A percentile compares a stretch with the other conserved stretches of the same genome.
phyloP scores from a whole-genome alignment of 2,113 vertebrate species.

The Butastur rufipennis region DNA sequence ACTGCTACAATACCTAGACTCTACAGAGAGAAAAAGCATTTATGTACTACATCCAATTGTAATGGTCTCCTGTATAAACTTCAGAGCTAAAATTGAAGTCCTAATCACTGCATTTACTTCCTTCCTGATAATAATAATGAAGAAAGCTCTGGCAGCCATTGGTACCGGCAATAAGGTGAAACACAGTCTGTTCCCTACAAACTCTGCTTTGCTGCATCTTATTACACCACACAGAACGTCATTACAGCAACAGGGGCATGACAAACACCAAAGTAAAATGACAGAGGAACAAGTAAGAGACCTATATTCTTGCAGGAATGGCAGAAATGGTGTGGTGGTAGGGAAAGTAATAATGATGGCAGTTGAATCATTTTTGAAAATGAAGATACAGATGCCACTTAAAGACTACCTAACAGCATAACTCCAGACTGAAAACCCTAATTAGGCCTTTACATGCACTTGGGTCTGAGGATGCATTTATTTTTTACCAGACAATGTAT shows the following conservation, averaged over 20 bases:
- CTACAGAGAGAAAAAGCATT: background rate
- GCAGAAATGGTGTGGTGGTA: background rate
- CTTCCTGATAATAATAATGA: background rate
- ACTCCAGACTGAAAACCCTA: background rate
- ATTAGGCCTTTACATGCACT: background rate
- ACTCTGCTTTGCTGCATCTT: background rate
- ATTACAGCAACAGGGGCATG: background rate
- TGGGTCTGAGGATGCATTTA: accelerated
- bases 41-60: background rate
- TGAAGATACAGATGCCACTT: background rate
- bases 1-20: background rate
- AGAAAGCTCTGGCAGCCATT: background rate
- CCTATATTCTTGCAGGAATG: background rate
- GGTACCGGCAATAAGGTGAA: background rate
- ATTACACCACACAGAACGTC: background rate
- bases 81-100: background rate
- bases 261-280: background rate
- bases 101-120: background rate
- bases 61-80: background rate
- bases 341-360: background rate
- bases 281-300: background rate
- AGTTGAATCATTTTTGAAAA: background rate
- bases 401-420: background rate
- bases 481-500: accelerated
- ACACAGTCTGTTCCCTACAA: background rate